Percentiles rank a stretch among this genome's conserved stretches.
Conservation (phyloP, 2,888 invertebrate genomes). For the Dione vanillae region DNA sequence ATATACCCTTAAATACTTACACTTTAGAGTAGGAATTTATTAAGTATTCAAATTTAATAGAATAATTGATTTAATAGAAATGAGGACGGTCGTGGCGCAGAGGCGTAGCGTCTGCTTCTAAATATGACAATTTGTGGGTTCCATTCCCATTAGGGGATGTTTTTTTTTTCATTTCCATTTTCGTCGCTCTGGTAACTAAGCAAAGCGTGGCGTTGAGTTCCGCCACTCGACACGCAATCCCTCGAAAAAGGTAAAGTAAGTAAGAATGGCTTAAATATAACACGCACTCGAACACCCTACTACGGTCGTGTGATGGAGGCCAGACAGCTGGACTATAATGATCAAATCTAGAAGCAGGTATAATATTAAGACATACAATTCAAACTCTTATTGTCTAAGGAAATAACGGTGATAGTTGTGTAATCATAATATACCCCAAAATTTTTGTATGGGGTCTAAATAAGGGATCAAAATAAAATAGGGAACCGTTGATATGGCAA, state of each 20-base stretch:
- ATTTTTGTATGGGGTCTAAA: conserved; percentile 53
- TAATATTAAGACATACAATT: conserved; percentile 44
- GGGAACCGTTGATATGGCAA: conserved; percentile 72
- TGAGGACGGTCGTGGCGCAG: too few relatives aligned
- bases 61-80: neutral
- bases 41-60: neutral
- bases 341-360: conserved; percentile 35
- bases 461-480: conserved; percentile 73
- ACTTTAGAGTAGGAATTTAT: too few relatives aligned
- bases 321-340: conserved; percentile 47
- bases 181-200: too few relatives aligned
- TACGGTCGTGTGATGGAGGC: conserved; percentile 64
- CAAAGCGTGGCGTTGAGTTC: neutral
- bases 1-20: neutral
- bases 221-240: neutral
- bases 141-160: too few relatives aligned
- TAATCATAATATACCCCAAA: conserved; percentile 49
- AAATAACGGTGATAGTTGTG: conserved; percentile 24
- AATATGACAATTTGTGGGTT: too few relatives aligned
- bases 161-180: too few relatives aligned
- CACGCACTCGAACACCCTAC: conserved; percentile 40
- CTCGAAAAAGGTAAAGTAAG: neutral
- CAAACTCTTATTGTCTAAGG: conserved; percentile 46
- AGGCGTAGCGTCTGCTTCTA: too few relatives aligned
- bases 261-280: conserved; percentile 22